Percentiles rank a stretch among this genome's conserved stretches.
Evolutionary conservation across 2,797 vertebrate species (phyloP).

Genomic region (Acanthurus tractus): DNA sequence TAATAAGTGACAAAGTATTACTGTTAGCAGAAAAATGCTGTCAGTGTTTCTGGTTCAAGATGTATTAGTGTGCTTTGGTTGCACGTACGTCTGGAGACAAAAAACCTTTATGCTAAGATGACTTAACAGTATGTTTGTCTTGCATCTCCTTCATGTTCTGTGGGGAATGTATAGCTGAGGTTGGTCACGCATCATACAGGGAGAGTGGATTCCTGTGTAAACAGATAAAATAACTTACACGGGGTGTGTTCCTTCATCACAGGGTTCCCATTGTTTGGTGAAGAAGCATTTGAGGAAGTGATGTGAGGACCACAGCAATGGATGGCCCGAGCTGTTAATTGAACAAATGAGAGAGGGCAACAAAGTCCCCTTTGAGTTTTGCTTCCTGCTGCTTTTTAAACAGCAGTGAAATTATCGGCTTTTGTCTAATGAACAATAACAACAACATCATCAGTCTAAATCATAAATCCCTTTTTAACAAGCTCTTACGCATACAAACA

Average conservation of each 20-base stretch:
- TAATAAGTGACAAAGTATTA: too few species aligned
- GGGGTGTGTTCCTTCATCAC: constrained; percentile 53
- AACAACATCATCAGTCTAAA: constrained; percentile 1
- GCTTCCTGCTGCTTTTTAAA: constrained; percentile 59
- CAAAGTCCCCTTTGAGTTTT: constrained; percentile 57
- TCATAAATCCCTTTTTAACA: constrained; percentile 28
- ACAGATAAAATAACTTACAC: constrained; percentile 50
- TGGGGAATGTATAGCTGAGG: background rate
- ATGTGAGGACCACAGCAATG: constrained; percentile 41
- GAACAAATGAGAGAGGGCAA: constrained; percentile 35
- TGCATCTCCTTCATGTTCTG: constrained; percentile 2
- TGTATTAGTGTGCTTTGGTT: too few species aligned
- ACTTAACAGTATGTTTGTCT: background rate
- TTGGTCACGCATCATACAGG: constrained; percentile 56
- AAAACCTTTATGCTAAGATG: background rate
- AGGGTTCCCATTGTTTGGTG: constrained; percentile 70
- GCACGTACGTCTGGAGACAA: too few species aligned
- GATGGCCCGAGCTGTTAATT: constrained; percentile 14
- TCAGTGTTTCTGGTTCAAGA: too few species aligned
- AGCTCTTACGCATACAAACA: constrained; percentile 13
- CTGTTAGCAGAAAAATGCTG: too few species aligned
- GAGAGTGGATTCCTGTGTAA: constrained; percentile 52
- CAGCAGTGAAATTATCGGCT: constrained; percentile 34
- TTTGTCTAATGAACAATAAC: constrained; percentile 57
- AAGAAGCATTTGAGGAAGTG: constrained; percentile 68